Percentiles rank a stretch among this genome's conserved stretches.
Conservation (phyloP, 2,888 invertebrate genomes). For the Taphrorychus bicolor region DNA sequence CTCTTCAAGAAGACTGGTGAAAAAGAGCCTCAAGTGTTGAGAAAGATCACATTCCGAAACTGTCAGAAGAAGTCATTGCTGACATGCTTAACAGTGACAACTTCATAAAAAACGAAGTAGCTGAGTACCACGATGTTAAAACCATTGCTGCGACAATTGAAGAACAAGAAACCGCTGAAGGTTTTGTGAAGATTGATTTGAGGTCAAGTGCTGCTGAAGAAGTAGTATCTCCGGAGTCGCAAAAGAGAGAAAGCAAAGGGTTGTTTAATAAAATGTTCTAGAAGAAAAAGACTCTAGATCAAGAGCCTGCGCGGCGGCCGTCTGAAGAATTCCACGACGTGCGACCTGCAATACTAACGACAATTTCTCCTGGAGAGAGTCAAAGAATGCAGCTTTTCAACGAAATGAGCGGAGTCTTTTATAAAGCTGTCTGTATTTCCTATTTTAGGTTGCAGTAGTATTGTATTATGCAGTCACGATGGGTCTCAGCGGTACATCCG, state of each 20-base stretch:
- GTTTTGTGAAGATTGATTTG: background rate
- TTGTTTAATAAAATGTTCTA: constrained; percentile 20
- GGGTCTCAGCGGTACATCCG: too few relatives aligned
- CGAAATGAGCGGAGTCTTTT: too few relatives aligned
- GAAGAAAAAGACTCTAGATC: constrained; percentile 9
- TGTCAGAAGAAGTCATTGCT: constrained; percentile 20
- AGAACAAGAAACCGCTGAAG: background rate
- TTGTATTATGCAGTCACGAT: too few relatives aligned
- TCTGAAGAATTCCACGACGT: constrained; percentile 14
- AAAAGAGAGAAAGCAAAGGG: constrained; percentile 21
- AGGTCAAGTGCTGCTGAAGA: background rate
- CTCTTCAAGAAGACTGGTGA: constrained; percentile 4
- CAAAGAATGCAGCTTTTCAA: constrained; percentile 36
- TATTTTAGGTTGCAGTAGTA: too few relatives aligned
- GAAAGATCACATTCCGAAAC: constrained; percentile 9
- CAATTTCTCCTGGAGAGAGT: constrained; percentile 46
- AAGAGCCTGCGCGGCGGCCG: background rate
- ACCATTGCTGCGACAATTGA: constrained; percentile 8
- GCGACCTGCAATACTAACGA: constrained; percentile 43
- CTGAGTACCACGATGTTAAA: constrained; percentile 42
- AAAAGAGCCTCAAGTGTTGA: constrained; percentile 8
- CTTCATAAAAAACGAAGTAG: constrained; percentile 43
- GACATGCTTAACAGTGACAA: constrained; percentile 29
- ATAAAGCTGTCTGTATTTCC: too few relatives aligned
- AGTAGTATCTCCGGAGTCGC: background rate